Base-by-base conservation (phyloP, 2,113 vertebrate species). In the Taxidea taxus region DNA sequence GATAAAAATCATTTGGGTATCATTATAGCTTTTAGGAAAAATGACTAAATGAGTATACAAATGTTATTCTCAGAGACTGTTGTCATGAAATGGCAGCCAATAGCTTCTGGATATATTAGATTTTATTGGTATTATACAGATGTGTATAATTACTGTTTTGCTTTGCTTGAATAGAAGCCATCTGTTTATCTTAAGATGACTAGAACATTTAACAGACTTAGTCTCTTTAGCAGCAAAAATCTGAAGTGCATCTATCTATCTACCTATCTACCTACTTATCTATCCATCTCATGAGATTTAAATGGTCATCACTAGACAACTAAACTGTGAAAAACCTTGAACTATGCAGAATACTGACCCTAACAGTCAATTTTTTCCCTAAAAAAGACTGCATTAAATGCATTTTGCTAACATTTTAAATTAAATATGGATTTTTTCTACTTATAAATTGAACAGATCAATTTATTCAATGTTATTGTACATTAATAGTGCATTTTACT, bases 171-270 rank as follows among this genome's bases (percentile, higher is more conserved):
- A 98, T 95, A 98, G 91, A 91, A 98, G 89, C 97, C 98, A 98
- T 99, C 97, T 99, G 98, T 98, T 98, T 98, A 98, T 98, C 90
- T 98, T 98, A 96, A 96, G 54, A 98, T 98, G 97, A 98, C 89
- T 97, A 88, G 75, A 11, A 64, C 49, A 92, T 98, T 98, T 98
- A 98, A 98, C 98, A 98, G 97, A 97, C 95, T 54, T 97, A 97
- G 77, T 95, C 16, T 86, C 95, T 97, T 92, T 94, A 95, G 90
- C 72, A 85, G 74, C 51, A 93, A 92, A 97, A 96, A 9, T 66
- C 56, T 94, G 60, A 98, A 89, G 92, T 81, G 68, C 60, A 95
- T 95, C 95, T 75, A 42, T 62, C 64, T 78, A 94, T 29, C 75
- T 34, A 91, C 80, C 97, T 93, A 94, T 72, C 66, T 60, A 95